Conservation (phyloP, 2,113 vertebrate species). For the Charina bottae region DNA sequence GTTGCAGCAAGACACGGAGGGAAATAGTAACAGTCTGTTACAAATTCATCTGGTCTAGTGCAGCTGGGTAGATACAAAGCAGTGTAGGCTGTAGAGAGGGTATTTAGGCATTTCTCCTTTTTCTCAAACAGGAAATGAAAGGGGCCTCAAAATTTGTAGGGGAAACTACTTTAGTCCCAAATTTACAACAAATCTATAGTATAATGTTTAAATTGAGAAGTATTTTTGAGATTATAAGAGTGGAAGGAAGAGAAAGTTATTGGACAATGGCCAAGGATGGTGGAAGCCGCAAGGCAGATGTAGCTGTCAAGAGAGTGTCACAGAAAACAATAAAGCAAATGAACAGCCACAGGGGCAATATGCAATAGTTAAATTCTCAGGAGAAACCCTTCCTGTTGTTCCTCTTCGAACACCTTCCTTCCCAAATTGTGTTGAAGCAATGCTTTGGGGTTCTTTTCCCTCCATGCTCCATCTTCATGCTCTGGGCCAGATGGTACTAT, state of each 20-base stretch:
- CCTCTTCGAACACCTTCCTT: background rate
- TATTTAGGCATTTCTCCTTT: conserved; percentile 40
- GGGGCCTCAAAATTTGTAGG: conserved; percentile 77
- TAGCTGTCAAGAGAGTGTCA: background rate
- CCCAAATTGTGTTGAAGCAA: background rate
- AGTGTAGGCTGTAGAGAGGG: background rate
- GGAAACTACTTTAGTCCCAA: conserved; percentile 81
- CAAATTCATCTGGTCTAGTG: background rate
- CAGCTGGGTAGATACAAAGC: background rate
- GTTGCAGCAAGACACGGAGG: background rate
- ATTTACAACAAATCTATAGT: conserved; percentile 74
- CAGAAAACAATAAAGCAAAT: background rate
- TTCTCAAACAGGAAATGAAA: conserved; percentile 80
- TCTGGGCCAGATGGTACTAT: background rate
- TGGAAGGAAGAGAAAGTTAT: background rate
- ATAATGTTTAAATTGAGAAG: conserved; percentile 72
- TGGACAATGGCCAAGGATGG: background rate
- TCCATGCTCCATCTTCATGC: background rate
- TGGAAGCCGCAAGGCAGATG: background rate
- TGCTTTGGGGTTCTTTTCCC: background rate
- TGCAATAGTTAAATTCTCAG: background rate
- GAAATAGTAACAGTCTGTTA: background rate
- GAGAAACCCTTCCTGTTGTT: background rate
- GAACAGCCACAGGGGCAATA: background rate
- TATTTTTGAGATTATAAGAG: background rate